Evolutionary conservation across 2,888 invertebrate genomes (phyloP).

Genomic region (Itoplectis maculator): DNA sequence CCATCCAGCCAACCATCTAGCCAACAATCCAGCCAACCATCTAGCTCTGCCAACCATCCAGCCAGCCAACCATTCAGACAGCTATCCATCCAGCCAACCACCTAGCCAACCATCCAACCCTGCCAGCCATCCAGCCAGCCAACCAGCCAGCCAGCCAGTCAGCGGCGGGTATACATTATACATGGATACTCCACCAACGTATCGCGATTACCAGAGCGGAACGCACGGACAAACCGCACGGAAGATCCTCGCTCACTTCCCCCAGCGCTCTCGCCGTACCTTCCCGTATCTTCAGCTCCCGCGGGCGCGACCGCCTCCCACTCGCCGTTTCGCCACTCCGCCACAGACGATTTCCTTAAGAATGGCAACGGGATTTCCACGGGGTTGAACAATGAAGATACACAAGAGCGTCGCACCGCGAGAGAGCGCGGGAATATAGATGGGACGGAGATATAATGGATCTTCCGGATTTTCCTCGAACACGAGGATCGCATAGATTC

Average conservation of each 20-base stretch:
- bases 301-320: neutral
- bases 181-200: slow-evolving; percentile 18
- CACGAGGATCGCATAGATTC: slow-evolving; percentile 8
- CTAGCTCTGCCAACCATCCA: too few relatives aligned
- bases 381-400: slow-evolving; percentile 41
- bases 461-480: slow-evolving; percentile 4
- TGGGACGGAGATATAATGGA: slow-evolving; percentile 6
- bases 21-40: neutral
- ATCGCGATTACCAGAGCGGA: slow-evolving; percentile 73
- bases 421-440: slow-evolving; percentile 1
- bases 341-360: slow-evolving; percentile 45
- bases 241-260: slow-evolving; percentile 61
- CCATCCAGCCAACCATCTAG: slow-evolving; percentile 1
- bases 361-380: slow-evolving; percentile 53
- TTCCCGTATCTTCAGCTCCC: neutral
- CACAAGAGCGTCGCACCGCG: neutral
- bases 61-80: too few relatives aligned
- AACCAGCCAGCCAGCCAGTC: slow-evolving; percentile 4
- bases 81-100: too few relatives aligned
- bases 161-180: slow-evolving; percentile 46
- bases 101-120: too few relatives aligned
- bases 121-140: neutral
- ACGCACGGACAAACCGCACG: slow-evolving; percentile 64
- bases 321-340: slow-evolving; percentile 14
- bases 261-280: too few relatives aligned